phyloP scores from a whole-genome alignment of 2,888 invertebrate species.

The Dolichomitus sp. region DNA sequence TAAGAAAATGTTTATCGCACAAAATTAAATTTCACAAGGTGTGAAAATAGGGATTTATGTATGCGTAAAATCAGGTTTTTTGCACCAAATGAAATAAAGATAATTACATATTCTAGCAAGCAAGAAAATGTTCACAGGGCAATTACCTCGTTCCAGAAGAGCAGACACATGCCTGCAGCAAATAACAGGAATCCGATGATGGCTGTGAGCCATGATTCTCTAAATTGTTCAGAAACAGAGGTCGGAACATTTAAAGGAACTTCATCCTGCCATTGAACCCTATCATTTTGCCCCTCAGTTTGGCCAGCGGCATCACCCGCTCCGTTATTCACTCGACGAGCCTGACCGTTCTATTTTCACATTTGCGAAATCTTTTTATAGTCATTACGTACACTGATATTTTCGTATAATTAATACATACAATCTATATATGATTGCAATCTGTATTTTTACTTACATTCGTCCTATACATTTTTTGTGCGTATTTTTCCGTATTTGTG shows the following conservation, averaged over 20 bases:
- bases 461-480: conserved; percentile 75
- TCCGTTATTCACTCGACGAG: conserved; percentile 69
- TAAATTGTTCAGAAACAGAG: conserved; percentile 88
- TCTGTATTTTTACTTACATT: conserved; percentile 72
- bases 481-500: background rate
- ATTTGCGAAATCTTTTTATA: conserved; percentile 10
- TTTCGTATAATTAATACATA: background rate
- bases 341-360: conserved; percentile 58
- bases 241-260: conserved; percentile 73
- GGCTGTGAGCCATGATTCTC: conserved; percentile 91
- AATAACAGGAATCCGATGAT: conserved; percentile 90
- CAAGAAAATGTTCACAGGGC: conserved; percentile 31
- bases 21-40: no score
- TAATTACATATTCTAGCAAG: background rate
- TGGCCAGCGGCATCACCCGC: conserved; percentile 70
- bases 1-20: no score
- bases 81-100: no score
- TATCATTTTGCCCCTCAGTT: conserved; percentile 69
- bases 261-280: conserved; percentile 63
- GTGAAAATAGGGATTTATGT: no score
- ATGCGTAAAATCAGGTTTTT: no score
- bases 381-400: background rate
- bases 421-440: background rate
- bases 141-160: conserved; percentile 95
- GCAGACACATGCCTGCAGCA: conserved; percentile 90